A percentile compares a stretch with the other conserved stretches of the same genome.
phyloP scores from a whole-genome alignment of 2,888 invertebrate genomes.

The Ephialtes manifestator region DNA sequence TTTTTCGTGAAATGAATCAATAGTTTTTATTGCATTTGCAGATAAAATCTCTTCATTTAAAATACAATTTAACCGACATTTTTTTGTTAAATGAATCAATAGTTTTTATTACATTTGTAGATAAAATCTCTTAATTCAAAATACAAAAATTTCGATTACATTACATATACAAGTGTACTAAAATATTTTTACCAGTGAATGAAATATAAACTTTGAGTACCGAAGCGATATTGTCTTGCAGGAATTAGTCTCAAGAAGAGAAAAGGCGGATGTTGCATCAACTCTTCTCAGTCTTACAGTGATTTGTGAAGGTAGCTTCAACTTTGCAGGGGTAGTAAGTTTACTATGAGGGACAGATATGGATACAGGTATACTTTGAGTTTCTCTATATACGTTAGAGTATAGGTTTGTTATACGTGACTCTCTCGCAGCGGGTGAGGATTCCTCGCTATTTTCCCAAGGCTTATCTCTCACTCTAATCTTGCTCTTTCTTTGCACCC shows the following conservation, averaged over 20 bases:
- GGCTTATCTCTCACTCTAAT: slow-evolving; percentile 50
- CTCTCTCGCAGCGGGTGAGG: slow-evolving; percentile 33
- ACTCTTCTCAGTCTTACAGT: slow-evolving; percentile 3
- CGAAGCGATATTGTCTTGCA: background rate
- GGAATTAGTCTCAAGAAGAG: background rate
- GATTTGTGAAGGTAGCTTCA: slow-evolving; percentile 14
- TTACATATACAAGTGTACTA: no score
- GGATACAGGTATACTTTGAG: slow-evolving; percentile 2
- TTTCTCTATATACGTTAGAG: background rate
- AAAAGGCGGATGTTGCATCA: slow-evolving; percentile 15
- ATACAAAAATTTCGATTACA: no score
- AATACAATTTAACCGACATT: no score
- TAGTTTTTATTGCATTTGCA: no score
- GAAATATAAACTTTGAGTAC: background rate
- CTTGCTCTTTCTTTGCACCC: slow-evolving; percentile 39
- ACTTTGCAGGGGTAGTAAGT: background rate
- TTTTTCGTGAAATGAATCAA: no score
- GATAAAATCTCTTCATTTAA: no score
- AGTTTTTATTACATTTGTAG: no score
- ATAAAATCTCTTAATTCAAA: no score
- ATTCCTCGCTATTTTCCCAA: slow-evolving; percentile 55
- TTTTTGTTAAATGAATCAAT: no score
- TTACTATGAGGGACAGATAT: background rate
- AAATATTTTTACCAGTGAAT: no score
- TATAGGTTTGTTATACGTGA: slow-evolving; percentile 52